phyloP scores from a whole-genome alignment of 2,888 invertebrate species.

The Chrysina gloriosa region DNA sequence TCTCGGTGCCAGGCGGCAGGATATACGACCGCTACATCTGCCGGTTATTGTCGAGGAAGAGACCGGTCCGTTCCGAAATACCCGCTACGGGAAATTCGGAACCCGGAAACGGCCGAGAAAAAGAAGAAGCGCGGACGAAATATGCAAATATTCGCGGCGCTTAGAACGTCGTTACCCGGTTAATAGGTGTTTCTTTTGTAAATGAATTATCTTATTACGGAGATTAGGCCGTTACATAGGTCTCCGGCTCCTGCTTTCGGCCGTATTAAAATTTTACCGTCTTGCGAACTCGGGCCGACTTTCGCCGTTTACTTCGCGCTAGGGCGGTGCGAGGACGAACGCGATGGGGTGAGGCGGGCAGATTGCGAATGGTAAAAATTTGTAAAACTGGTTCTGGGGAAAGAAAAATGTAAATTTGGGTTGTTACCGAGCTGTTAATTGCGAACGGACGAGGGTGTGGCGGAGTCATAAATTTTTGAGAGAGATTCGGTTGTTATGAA shows the following conservation, averaged over 20 bases:
- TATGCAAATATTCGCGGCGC: constrained; percentile 43
- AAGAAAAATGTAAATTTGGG: constrained; percentile 17
- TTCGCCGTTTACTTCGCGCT: constrained; percentile 2
- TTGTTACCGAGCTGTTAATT: constrained; percentile 14
- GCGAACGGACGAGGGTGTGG: constrained; percentile 7
- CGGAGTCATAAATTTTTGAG: background rate
- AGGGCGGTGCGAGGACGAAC: background rate
- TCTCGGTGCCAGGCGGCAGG: constrained; percentile 17
- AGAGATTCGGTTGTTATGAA: background rate
- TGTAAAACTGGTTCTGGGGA: constrained; percentile 1
- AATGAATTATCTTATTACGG: constrained; percentile 45
- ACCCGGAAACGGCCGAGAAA: constrained; percentile 3
- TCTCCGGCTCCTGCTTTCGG: background rate
- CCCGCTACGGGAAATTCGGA: constrained; percentile 1
- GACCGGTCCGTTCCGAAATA: background rate
- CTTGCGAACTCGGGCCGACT: constrained; percentile 21
- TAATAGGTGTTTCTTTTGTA: constrained; percentile 45
- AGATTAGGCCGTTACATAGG: constrained; percentile 43
- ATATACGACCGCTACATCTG: constrained; percentile 40
- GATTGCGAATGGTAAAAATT: constrained; percentile 6
- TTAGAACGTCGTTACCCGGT: constrained; percentile 45
- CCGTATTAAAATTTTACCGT: constrained; percentile 32
- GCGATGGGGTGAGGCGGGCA: background rate
- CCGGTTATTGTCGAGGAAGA: constrained; percentile 28
- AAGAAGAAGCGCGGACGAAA: constrained; percentile 24